These are phyloP conservation scores for Brachylomia viminalis DNA, from an alignment of 2,888 invertebrate species.

Conservation along the genomic window DNA sequence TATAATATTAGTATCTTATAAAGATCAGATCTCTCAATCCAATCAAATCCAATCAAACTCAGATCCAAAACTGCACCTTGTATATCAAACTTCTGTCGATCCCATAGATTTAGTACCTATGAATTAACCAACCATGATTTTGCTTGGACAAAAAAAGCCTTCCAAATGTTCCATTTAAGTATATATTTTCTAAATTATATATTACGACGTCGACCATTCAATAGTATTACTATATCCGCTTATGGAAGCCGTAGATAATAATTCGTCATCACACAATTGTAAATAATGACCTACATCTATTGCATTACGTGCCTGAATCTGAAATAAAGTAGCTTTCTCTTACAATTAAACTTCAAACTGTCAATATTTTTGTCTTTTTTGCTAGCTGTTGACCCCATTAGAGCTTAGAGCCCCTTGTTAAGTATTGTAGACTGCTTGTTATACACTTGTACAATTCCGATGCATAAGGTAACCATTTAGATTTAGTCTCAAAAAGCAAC, in stretches of 20 bases:
- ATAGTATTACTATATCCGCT: slow-evolving; percentile 24
- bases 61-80: too few relatives aligned
- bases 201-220: background rate
- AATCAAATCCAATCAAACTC: too few relatives aligned
- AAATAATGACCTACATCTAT: slow-evolving; percentile 34
- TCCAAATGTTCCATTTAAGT: background rate
- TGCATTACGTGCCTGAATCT: slow-evolving; percentile 32
- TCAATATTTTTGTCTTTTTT: slow-evolving; percentile 12
- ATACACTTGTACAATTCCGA: background rate
- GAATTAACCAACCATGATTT: background rate
- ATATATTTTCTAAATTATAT: slow-evolving; percentile 1
- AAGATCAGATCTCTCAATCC: too few relatives aligned
- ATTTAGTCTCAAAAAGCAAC: background rate
- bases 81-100: background rate
- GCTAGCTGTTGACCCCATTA: background rate
- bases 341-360: slow-evolving; percentile 23
- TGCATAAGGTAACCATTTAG: background rate
- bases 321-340: slow-evolving; percentile 51
- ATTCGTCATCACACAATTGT: slow-evolving; percentile 16
- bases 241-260: slow-evolving; percentile 19
- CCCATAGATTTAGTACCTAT: too few relatives aligned
- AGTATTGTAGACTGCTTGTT: background rate
- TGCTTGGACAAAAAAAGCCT: background rate
- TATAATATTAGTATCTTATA: background rate
- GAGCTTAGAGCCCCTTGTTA: too few relatives aligned